A percentile compares a stretch with the other conserved stretches of the same genome.
Conservation (phyloP, 2,113 vertebrate genomes). For the Trematocara stigmaticum region DNA sequence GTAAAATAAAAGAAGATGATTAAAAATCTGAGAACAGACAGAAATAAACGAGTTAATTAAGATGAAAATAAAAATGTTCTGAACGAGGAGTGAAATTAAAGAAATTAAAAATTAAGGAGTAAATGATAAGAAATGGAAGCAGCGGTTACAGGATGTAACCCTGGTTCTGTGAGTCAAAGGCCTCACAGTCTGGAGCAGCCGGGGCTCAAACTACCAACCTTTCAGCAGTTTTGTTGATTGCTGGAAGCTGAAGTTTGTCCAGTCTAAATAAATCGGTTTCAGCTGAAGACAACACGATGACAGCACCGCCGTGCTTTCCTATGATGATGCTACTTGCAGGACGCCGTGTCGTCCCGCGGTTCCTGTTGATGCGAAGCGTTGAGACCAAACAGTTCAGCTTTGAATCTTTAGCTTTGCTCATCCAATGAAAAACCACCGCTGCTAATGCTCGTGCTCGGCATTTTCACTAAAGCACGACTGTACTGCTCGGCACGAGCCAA, state of each 20-base stretch:
- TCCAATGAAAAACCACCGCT: background rate
- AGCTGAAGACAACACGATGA: background rate
- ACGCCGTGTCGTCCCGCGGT: rapidly evolving
- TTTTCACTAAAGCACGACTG: background rate
- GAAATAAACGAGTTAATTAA: background rate
- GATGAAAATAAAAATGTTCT: background rate
- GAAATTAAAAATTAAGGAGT: background rate
- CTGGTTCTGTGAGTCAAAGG: background rate
- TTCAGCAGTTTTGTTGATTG: background rate
- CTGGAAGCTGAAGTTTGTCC: background rate
- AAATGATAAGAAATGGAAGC: background rate
- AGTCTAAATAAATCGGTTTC: background rate
- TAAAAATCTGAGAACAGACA: background rate
- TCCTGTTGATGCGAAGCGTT: background rate
- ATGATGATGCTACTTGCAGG: background rate
- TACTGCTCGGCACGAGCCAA: background rate
- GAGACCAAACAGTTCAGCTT: background rate
- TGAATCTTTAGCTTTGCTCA: background rate
- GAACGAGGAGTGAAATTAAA: background rate
- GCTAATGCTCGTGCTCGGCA: background rate
- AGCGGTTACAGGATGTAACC: background rate
- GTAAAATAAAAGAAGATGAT: background rate
- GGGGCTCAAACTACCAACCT: background rate
- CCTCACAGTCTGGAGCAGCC: background rate
- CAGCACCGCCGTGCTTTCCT: background rate